Base-by-base conservation (phyloP, 2,797 vertebrate genomes). In the Falco biarmicus region DNA sequence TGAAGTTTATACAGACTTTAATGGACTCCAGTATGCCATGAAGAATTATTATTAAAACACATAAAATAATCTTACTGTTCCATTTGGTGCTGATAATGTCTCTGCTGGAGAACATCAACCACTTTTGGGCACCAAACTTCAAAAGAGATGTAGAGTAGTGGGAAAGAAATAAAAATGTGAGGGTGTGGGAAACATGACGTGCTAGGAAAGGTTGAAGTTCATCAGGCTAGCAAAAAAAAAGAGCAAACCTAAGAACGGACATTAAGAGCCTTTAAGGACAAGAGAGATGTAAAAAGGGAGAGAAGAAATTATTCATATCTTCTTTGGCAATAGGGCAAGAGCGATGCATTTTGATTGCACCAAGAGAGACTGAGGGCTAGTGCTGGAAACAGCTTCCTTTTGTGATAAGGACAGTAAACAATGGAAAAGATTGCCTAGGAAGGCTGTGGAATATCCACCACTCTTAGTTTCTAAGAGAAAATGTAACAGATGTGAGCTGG, bases 401-500 rank as follows among this genome's bases (percentile, higher is more conserved):
- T 53, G 43, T 51, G 64, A 89, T 64, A 90, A 92, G 68, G 51
- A 89, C 41, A 80, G 60, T 77, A 80, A 93, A 89, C 41, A 94
- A 57, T 54, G 69, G 71, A 64, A 95, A 95, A 90, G 7, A 9
- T 65, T 92, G 92, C 90, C 91, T 93, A 34, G 21, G 65, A 85
- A 89, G 64, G 34, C 50, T 91, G 76, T 61, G 45, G 76, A 90
- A 88, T 88, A 87, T 80, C 87, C 53, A 61, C 94, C 84, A 81
- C 31, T 91, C 64, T 92, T 57, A 37, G 11, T 77, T 95, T 92
- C 45, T 87, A 68, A 87, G 61, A 93, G 29, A 37, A 77, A 89
- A 92, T 82, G 34, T 83, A 96, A 94, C 96, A 96, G 75, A 87
- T 78, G 39, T 6, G 18, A 91, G 75, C 37, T 83, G 54, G 26